Base-by-base conservation (phyloP, 2,888 invertebrate genomes). In the Nomada hirtipes region DNA sequence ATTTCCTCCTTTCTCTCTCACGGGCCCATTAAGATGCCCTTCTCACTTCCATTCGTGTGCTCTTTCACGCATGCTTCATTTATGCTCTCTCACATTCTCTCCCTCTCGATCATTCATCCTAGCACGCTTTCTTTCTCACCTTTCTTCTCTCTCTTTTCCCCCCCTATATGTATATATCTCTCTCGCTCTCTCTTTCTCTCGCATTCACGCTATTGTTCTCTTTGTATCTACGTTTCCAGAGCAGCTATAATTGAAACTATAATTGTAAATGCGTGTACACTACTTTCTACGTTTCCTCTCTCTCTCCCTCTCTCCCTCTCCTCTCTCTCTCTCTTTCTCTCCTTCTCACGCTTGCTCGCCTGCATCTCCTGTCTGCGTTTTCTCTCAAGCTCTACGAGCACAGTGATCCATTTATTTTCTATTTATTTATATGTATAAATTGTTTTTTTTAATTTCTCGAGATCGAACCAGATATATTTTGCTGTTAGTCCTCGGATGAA, bases 221-320 rank as follows among this genome's bases (percentile, higher is more conserved):
- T 69, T 50, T 55, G 52, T 57, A 42, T 78, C 75, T 82, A 76
- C 75, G 26, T 73, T 23, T 79, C 72, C 84, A 81, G 36, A 68
- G 71, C 70, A 63, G 74, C 78, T 71, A 82, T 67, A 77, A 65
- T 65, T 42, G 60, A 64, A 73, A 61, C 11, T 65, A 47, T 64
- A 47, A 70, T 70, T 29, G 20, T 57, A 69, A 84, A 76, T 52
- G 65, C 82, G 47, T 71, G 65, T 70, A 75, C 61, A 70, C 72
- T 85, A 77, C 73, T 47, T 20, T 53, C 79, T 72, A 75, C 50
- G 47, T 73, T 65, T 73, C 61, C 70, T 50, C 77, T 65, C 74
- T 76, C 76, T 57, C 77, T 26, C 60, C 29, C 81, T 20, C 78
- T 55, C 55, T 42, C 47, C 67, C 36, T 57, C 52, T 60, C 53